Evolutionary conservation across 1,140 invertebrate species (phyloP).

Genomic region (Drosophila saltans): DNA sequence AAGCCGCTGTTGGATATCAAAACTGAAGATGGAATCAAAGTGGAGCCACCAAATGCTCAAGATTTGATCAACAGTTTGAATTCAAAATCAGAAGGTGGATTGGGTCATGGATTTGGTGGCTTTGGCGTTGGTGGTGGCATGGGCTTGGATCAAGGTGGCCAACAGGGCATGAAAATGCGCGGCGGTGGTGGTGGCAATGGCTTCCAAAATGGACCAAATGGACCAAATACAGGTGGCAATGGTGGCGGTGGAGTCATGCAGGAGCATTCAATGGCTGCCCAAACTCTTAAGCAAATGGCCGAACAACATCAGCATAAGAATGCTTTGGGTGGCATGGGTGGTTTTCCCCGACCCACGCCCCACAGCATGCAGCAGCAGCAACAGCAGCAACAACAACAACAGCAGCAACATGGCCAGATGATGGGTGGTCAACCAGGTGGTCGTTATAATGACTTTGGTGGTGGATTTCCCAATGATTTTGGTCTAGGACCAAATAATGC

Average conservation of each 20-base stretch:
- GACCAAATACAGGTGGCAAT: slow-evolving; percentile 33
- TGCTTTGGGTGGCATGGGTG: slow-evolving; percentile 85
- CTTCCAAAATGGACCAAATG: slow-evolving; percentile 61
- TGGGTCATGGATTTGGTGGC: slow-evolving; percentile 65
- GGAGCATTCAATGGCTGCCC: slow-evolving; percentile 93
- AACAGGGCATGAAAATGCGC: slow-evolving; percentile 63
- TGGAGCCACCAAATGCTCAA: slow-evolving; percentile 84
- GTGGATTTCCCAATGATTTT: slow-evolving; percentile 73
- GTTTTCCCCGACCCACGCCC: slow-evolving; percentile 71
- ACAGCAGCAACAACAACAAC: slow-evolving; percentile 60
- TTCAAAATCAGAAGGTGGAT: slow-evolving; percentile 72
- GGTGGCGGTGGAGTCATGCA: slow-evolving; percentile 80
- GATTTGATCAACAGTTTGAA: slow-evolving; percentile 80
- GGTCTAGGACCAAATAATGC: slow-evolving; percentile 58
- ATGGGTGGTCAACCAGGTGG: slow-evolving; percentile 50
- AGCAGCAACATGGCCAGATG: slow-evolving; percentile 62
- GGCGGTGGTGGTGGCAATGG: slow-evolving; percentile 42
- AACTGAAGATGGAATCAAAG: slow-evolving; percentile 84
- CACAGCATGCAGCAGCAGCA: slow-evolving; percentile 63
- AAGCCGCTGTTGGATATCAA: slow-evolving; percentile 86
- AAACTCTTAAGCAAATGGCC: slow-evolving; percentile 97
- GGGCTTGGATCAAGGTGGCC: slow-evolving; percentile 42
- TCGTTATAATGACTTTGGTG: slow-evolving; percentile 75
- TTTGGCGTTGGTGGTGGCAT: slow-evolving; percentile 49
- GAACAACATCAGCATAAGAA: slow-evolving; percentile 97